phyloP scores from a whole-genome alignment of 2,888 invertebrate genomes.

The Macrophya annulata region DNA sequence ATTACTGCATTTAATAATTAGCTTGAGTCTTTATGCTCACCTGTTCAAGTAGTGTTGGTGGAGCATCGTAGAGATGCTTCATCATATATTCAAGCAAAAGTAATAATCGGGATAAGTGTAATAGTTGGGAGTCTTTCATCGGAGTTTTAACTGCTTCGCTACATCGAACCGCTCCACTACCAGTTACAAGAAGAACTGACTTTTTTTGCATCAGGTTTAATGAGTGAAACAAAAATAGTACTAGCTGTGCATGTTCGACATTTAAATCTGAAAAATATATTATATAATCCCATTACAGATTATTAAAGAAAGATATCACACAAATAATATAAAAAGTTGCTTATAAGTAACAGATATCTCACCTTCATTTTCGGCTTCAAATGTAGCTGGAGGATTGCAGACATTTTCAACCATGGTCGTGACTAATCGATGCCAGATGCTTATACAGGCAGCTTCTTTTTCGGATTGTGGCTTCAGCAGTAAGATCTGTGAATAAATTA shows the following conservation, averaged over 20 bases:
- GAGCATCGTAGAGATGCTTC: constrained; percentile 97
- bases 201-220: constrained; percentile 98
- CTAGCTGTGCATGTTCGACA: constrained; percentile 96
- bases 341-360: constrained; percentile 53
- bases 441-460: constrained; percentile 93
- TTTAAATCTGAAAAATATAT: constrained; percentile 88
- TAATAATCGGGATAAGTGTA: constrained; percentile 91
- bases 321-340: constrained; percentile 2
- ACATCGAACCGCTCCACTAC: constrained; percentile 87
- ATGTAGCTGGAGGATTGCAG: constrained; percentile 83
- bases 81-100: constrained; percentile 96
- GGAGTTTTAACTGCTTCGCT: constrained; percentile 84
- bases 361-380: constrained; percentile 89
- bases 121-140: constrained; percentile 86
- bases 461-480: constrained; percentile 91
- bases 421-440: constrained; percentile 95
- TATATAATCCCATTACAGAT: background rate
- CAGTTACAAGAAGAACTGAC: constrained; percentile 91
- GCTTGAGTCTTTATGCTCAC: constrained; percentile 80
- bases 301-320: background rate
- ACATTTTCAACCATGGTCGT: constrained; percentile 95
- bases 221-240: constrained; percentile 96
- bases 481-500: constrained; percentile 81
- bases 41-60: constrained; percentile 92
- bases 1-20: background rate